These are phyloP conservation scores for Drosophila kokeensis DNA, from an alignment of 2,888 invertebrate genomes.

Conservation along the genomic window DNA sequence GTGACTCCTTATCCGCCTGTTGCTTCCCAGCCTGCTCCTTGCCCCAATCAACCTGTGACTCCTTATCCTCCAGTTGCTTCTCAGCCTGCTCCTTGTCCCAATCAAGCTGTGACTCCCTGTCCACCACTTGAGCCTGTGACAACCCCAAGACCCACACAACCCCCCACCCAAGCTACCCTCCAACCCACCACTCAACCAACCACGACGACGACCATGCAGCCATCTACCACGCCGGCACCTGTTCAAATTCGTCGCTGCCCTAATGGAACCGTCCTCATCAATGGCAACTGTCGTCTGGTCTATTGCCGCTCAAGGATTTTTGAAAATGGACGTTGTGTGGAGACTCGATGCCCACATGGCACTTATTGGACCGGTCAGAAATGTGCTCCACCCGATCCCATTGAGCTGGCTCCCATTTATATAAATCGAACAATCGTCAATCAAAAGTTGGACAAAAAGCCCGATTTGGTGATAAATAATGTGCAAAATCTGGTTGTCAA, in stretches of 20 bases:
- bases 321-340: slow-evolving; percentile 57
- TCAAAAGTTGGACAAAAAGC: slow-evolving; percentile 33
- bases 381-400: slow-evolving; percentile 58
- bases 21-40: background rate
- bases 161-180: background rate
- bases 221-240: slow-evolving; percentile 32
- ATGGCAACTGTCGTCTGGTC: slow-evolving; percentile 65
- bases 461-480: slow-evolving; percentile 59
- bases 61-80: background rate
- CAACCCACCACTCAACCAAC: background rate
- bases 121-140: background rate
- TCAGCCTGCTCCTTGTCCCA: slow-evolving; percentile 17
- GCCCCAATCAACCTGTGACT: background rate
- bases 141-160: background rate
- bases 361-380: slow-evolving; percentile 68
- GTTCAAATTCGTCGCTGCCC: slow-evolving; percentile 56
- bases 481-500: slow-evolving; percentile 67
- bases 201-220: slow-evolving; percentile 13
- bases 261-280: slow-evolving; percentile 58
- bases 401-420: slow-evolving; percentile 46
- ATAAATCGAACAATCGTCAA: slow-evolving; percentile 48
- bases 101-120: slow-evolving; percentile 3
- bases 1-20: slow-evolving; percentile 1
- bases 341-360: slow-evolving; percentile 67
- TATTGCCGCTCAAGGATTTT: slow-evolving; percentile 67